Evolutionary conservation across 2,888 invertebrate genomes (phyloP).

Genomic region (Ichneumoninae sp.): DNA sequence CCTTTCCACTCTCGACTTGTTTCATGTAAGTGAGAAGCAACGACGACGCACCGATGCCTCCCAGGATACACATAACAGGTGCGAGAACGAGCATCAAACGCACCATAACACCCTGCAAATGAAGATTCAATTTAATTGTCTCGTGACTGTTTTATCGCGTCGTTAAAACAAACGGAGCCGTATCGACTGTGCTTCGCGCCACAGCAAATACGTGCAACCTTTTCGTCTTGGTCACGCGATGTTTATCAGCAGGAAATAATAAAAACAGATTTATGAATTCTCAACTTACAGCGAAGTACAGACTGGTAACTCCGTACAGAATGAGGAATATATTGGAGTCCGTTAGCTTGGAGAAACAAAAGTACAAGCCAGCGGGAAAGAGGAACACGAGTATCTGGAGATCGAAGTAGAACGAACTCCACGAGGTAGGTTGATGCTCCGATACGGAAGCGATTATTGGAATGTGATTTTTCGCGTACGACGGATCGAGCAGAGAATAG

Average conservation of each 20-base stretch:
- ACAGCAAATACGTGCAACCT: neutral
- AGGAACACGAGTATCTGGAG: conserved; percentile 97
- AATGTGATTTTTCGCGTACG: conserved; percentile 99
- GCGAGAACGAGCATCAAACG: conserved; percentile 99
- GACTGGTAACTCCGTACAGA: conserved; percentile 98
- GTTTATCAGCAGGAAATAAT: conserved; percentile 9
- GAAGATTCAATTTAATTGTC: neutral
- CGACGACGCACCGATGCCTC: conserved; percentile 97
- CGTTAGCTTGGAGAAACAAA: conserved; percentile 96
- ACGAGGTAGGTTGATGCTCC: conserved; percentile 99
- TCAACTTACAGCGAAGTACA: conserved; percentile 96
- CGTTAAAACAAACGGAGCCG: neutral
- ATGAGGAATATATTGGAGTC: conserved; percentile 99
- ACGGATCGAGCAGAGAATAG: conserved; percentile 97
- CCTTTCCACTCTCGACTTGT: conserved; percentile 89
- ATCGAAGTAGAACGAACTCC: conserved; percentile 99
- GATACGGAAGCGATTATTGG: conserved; percentile 99
- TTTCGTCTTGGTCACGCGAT: neutral
- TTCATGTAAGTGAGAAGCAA: conserved; percentile 94
- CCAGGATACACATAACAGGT: conserved; percentile 98
- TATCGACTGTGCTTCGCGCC: neutral
- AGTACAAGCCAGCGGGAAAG: conserved; percentile 98
- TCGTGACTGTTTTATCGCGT: neutral
- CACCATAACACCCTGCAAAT: conserved; percentile 97
- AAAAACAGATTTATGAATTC: conserved; percentile 26